Conservation (phyloP, 1,140 invertebrate genomes). For the Euschistus heros region DNA sequence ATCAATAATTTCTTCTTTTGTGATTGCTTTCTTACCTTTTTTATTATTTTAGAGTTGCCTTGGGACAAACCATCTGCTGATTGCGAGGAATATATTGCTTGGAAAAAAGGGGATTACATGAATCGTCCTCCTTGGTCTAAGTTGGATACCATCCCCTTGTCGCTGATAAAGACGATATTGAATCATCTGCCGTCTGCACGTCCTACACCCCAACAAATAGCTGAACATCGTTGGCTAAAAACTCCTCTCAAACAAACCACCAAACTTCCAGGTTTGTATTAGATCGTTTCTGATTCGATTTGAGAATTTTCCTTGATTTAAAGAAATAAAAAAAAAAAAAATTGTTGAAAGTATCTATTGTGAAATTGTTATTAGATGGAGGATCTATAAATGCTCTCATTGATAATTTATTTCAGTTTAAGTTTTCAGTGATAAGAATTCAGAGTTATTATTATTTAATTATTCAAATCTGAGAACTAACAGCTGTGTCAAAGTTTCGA, state of each 20-base stretch:
- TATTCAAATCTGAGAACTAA: too few species aligned
- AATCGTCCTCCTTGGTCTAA: constrained; percentile 69
- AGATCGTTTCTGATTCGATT: too few species aligned
- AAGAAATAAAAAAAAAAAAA: too few species aligned
- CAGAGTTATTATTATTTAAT: too few species aligned
- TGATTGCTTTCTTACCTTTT: constrained; percentile 21
- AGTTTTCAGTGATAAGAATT: too few species aligned
- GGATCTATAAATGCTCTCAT: too few species aligned
- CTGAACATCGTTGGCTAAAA: constrained; percentile 65
- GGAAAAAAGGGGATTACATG: constrained; percentile 55
- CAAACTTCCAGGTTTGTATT: neutral
- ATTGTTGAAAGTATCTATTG: too few species aligned
- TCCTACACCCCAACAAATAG: constrained; percentile 55
- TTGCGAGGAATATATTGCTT: constrained; percentile 62
- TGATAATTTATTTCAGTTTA: too few species aligned
- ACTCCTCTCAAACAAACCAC: constrained; percentile 28
- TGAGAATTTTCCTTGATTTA: too few species aligned
- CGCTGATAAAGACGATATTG: constrained; percentile 63
- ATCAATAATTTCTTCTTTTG: constrained; percentile 26
- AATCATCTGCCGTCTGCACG: constrained; percentile 50
- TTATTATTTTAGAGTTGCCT: constrained; percentile 60
- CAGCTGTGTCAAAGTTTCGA: too few species aligned
- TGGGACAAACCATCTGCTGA: constrained; percentile 73
- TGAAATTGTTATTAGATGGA: too few species aligned
- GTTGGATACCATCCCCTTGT: constrained; percentile 61